phyloP scores from a whole-genome alignment of 2,888 invertebrate species.

The Drosophila prostipennis region DNA sequence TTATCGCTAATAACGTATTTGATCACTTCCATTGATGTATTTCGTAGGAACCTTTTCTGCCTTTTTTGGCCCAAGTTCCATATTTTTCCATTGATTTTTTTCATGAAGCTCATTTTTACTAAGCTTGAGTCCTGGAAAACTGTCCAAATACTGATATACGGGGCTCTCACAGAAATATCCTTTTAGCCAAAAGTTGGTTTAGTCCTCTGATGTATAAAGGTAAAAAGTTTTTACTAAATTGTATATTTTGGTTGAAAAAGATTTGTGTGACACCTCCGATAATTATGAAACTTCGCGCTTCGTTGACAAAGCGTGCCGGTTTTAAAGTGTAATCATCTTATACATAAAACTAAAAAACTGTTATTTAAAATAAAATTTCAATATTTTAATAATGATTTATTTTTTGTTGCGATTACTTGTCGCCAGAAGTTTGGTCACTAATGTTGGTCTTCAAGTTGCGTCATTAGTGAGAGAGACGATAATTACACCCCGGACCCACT shows the following conservation, averaged over 20 bases:
- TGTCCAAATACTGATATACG: no score
- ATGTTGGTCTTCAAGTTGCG: not conserved
- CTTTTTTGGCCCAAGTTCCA: conserved; percentile 63
- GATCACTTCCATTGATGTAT: conserved; percentile 89
- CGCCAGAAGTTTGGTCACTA: no score
- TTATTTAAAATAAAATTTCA: not conserved
- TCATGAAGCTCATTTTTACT: conserved; percentile 29
- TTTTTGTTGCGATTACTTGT: not conserved
- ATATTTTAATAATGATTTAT: not conserved
- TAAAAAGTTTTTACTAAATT: no score
- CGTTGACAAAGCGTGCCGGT: not conserved
- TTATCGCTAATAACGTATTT: conserved; percentile 87
- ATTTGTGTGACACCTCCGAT: no score
- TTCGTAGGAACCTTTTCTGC: conserved; percentile 86
- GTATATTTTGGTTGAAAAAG: no score
- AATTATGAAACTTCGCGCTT: no score
- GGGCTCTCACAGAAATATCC: no score
- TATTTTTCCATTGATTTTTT: not conserved
- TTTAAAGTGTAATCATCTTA: not conserved
- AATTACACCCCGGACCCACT: not conserved
- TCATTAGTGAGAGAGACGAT: not conserved
- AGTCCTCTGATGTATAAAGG: no score
- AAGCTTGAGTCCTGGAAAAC: no score
- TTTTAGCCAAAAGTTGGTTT: no score
- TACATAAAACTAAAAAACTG: no score